These are phyloP conservation scores for Clarias batrachus DNA, from an alignment of 2,113 vertebrate genomes.

Conservation along the genomic window DNA sequence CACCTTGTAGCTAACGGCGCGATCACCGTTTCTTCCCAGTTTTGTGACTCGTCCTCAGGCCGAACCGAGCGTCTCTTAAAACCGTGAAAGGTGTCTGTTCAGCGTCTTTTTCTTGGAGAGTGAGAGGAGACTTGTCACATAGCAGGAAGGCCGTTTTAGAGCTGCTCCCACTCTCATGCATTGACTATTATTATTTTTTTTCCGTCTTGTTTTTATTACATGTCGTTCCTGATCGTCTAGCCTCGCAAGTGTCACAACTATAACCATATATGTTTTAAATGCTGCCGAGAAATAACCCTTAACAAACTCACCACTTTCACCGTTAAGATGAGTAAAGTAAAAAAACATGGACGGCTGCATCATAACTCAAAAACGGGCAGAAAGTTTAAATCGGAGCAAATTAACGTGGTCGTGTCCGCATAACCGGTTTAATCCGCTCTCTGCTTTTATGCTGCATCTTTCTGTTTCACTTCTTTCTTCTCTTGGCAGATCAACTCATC, in stretches of 20 bases:
- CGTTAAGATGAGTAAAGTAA: background rate
- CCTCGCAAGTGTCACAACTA: conserved; percentile 50
- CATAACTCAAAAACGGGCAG: background rate
- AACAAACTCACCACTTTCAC: background rate
- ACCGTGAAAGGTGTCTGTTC: background rate
- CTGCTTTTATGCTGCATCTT: background rate
- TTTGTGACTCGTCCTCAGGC: background rate
- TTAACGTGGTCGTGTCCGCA: background rate
- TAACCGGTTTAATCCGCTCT: background rate
- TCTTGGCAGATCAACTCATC: background rate
- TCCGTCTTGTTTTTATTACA: conserved; percentile 39
- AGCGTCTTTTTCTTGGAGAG: background rate
- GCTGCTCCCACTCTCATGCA: conserved; percentile 63
- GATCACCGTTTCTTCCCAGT: background rate
- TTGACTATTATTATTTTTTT: conserved; percentile 20
- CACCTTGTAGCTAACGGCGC: background rate
- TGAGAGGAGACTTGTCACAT: conserved; percentile 18
- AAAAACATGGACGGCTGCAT: background rate
- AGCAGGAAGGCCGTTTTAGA: conserved; percentile 57
- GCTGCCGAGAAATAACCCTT: conserved; percentile 34
- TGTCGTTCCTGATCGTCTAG: conserved; percentile 7
- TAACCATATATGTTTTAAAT: conserved; percentile 19
- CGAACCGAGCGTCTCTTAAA: background rate
- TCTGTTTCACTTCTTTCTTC: background rate
- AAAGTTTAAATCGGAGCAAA: background rate